Conservation (phyloP, 2,113 vertebrate genomes). For the Actinemys pallida region DNA sequence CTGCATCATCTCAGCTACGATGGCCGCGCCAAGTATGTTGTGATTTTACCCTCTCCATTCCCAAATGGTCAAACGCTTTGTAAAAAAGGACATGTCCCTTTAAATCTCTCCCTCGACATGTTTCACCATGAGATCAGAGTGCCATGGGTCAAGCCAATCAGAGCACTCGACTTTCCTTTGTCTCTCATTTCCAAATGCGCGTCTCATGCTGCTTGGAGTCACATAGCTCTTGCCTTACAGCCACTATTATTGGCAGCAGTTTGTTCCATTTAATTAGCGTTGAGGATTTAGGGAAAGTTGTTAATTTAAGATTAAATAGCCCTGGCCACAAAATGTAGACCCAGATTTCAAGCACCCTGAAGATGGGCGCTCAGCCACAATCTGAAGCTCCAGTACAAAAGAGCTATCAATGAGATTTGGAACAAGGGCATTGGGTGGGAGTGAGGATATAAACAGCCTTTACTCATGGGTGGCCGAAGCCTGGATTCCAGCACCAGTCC, state of each 20-base stretch:
- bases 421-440: neutral
- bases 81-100: neutral
- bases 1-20: fast-evolving
- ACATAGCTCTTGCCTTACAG: neutral
- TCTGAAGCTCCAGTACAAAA: neutral
- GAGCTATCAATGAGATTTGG: neutral
- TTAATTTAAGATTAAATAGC: fast-evolving
- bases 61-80: fast-evolving
- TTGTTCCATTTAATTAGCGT: neutral
- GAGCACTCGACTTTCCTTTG: neutral
- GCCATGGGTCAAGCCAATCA: neutral
- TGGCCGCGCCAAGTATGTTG: neutral
- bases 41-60: neutral
- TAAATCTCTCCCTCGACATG: neutral
- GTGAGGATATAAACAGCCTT: neutral
- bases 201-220: neutral
- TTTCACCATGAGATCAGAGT: neutral
- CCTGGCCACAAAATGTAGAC: neutral
- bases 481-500: slow-evolving; percentile 4
- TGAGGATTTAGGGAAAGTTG: neutral
- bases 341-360: neutral
- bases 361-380: neutral
- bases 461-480: slow-evolving; percentile 7
- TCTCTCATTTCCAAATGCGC: neutral
- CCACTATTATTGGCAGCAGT: neutral